Evolutionary conservation across 2,797 vertebrate species (phyloP).

Genomic region (Odontamblyopus rebecca): DNA sequence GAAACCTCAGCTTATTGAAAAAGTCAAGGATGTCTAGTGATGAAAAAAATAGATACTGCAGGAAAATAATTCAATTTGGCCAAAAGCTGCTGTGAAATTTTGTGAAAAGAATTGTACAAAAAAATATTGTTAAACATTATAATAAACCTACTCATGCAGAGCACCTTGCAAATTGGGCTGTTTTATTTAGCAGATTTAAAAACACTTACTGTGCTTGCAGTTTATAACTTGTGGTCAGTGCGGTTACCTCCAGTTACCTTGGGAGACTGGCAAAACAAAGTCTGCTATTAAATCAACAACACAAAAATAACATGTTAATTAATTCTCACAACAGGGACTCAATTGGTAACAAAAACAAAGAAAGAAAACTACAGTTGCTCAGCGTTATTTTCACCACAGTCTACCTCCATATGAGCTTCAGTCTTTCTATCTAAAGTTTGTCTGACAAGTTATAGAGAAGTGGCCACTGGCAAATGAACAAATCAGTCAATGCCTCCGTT

Average conservation of each 20-base stretch:
- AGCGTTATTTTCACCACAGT: not conserved
- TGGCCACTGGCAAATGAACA: not conserved
- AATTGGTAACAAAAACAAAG: not conserved
- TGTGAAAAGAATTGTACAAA: no score
- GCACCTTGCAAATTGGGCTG: not conserved
- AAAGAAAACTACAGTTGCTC: not conserved
- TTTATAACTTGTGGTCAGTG: not conserved
- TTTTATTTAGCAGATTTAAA: not conserved
- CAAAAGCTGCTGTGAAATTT: no score
- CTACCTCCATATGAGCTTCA: not conserved
- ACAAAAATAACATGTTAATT: not conserved
- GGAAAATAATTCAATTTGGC: no score
- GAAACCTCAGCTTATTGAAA: no score
- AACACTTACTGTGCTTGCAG: not conserved
- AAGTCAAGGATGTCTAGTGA: no score
- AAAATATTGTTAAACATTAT: no score
- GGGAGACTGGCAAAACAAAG: not conserved
- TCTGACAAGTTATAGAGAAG: not conserved
- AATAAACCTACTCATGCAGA: no score
- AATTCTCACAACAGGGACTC: not conserved
- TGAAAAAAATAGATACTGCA: no score
- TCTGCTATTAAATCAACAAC: not conserved
- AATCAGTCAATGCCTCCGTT: not conserved
- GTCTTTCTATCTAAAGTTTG: not conserved
- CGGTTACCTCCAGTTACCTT: not conserved